Conservation (phyloP, 2,888 invertebrate species). For the Dendrolimus houi region DNA sequence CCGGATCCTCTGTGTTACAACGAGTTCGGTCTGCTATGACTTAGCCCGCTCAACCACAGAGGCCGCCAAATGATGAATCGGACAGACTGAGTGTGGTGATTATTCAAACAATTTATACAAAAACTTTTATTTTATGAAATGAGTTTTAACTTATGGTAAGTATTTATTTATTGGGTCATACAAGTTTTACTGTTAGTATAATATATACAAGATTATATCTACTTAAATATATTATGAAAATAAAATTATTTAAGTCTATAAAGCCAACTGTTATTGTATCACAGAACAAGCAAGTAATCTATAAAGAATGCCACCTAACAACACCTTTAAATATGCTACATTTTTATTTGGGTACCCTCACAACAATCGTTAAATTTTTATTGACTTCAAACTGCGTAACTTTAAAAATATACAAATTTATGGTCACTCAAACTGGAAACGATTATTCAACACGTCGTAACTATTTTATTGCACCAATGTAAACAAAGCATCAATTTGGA, state of each 20-base stretch:
- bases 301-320: slow-evolving; percentile 26
- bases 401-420: slow-evolving; percentile 75
- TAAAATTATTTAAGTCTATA: not conserved
- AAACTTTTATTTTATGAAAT: too few relatives aligned
- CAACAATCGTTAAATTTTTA: slow-evolving; percentile 69
- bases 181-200: not conserved
- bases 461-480: slow-evolving; percentile 69
- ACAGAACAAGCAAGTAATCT: slow-evolving; percentile 13
- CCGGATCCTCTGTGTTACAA: too few relatives aligned
- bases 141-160: too few relatives aligned
- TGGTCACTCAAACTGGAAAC: slow-evolving; percentile 70
- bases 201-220: not conserved
- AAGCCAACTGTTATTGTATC: not conserved
- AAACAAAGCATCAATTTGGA: slow-evolving; percentile 65
- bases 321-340: slow-evolving; percentile 45
- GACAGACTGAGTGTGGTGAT: too few relatives aligned
- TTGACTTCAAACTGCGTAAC: slow-evolving; percentile 69
- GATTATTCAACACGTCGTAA: slow-evolving; percentile 75
- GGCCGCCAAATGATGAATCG: too few relatives aligned
- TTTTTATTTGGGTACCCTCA: slow-evolving; percentile 63
- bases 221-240: not conserved
- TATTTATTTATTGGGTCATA: slow-evolving; percentile 6
- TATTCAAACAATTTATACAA: too few relatives aligned
- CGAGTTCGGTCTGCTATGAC: too few relatives aligned
- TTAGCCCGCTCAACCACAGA: too few relatives aligned